Base-by-base conservation (phyloP, 2,113 vertebrate species). In the Talpa occidentalis region DNA sequence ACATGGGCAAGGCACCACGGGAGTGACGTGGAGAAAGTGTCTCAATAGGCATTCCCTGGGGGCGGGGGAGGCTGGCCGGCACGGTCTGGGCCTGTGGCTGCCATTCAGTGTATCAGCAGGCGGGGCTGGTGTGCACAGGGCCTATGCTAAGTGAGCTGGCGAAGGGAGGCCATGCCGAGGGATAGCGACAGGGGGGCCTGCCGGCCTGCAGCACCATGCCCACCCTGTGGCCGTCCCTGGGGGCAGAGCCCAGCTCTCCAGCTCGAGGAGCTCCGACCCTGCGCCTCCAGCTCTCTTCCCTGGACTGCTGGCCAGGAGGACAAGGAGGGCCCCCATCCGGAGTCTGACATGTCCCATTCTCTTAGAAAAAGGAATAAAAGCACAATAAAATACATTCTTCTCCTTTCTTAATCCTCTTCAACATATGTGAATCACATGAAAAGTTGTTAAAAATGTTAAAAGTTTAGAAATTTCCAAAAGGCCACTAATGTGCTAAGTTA, bases 381-480 rank as follows among this genome's bases (percentile, higher is more conserved):
- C 80, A 92, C 77, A 96, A 96, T 90, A 96, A 97, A 98, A 97
- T 97, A 98, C 95, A 98, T 97, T 97, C 97, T 90, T 95, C 94
- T 95, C 92, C 95, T 97, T 98, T 97, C 96, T 94, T 94, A 96
- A 98, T 98, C 96, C 97, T 98, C 96, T 97, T 97, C 97, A 96
- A 98, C 95, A 97, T 52, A 97, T 94, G 91, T 87, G 97, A 98
- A 98, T 98, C 97, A 97, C 91, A 96, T 76, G 97, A 95, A 97
- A 97, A 92, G 97, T 97, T 94, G 95, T 93, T 93, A 97, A 90
- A 95, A 94, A 98, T 90, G 94, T 96, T 94, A 77, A 95, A 97
- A 90, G 94, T 97, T 96, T 26, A 96, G 94, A 95, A 92, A 90
- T 95, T 88, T 70, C 95, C 94, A 97, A 74, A 91, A 98, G 96